phyloP scores from a whole-genome alignment of 2,888 invertebrate genomes.

The Cephus rjabovi region DNA sequence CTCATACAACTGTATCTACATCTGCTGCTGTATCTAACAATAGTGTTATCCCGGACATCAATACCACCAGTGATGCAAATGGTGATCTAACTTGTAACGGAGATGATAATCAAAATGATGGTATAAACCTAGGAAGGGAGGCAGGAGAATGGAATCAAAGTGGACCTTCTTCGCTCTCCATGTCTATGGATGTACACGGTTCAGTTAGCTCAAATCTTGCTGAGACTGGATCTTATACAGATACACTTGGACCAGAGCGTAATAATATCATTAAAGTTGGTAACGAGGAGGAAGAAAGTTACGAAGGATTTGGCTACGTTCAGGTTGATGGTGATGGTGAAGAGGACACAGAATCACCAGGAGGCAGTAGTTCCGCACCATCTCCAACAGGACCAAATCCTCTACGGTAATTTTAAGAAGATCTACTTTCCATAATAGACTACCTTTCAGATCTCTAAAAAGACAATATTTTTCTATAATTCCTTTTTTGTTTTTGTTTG shows the following conservation, averaged over 20 bases:
- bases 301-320: conserved; percentile 60
- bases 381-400: conserved; percentile 48
- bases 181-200: conserved; percentile 44
- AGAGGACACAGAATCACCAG: conserved; percentile 46
- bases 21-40: neutral
- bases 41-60: neutral
- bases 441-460: neutral
- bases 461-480: neutral
- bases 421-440: neutral
- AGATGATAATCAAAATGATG: neutral
- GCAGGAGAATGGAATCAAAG: conserved; percentile 42
- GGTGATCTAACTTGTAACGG: neutral
- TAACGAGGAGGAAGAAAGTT: conserved; percentile 54
- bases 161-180: conserved; percentile 56
- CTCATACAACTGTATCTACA: conserved; percentile 5
- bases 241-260: conserved; percentile 37
- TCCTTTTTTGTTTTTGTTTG: conserved; percentile 1
- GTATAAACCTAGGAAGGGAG: conserved; percentile 4
- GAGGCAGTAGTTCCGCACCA: conserved; percentile 56
- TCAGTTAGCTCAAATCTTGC: conserved; percentile 31
- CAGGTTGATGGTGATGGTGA: conserved; percentile 37
- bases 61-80: neutral
- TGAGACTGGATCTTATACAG: conserved; percentile 36
- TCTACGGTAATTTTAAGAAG: conserved; percentile 35
- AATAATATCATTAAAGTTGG: conserved; percentile 17